Percentiles rank a stretch among this genome's conserved stretches.
phyloP scores from a whole-genome alignment of 2,888 invertebrate species.

The Aricia artaxerxes region DNA sequence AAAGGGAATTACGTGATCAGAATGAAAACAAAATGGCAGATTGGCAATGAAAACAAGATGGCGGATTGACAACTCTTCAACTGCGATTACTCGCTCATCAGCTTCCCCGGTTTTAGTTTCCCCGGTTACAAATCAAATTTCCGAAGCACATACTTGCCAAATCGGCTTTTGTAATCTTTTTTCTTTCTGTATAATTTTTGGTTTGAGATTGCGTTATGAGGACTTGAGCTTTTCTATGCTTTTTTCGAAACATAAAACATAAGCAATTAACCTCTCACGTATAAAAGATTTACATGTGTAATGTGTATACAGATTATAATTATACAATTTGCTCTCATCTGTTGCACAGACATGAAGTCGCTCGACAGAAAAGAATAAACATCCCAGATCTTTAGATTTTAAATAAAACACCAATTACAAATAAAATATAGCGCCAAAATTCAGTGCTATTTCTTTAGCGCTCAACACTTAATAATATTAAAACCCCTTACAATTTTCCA shows the following conservation, averaged over 20 bases:
- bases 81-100: slow-evolving; percentile 38
- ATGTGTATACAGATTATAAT: too few species aligned
- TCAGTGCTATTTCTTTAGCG: neutral
- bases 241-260: too few species aligned
- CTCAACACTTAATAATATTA: slow-evolving; percentile 9
- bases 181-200: neutral
- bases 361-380: too few species aligned
- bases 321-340: too few species aligned
- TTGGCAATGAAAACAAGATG: neutral
- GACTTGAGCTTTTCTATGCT: neutral
- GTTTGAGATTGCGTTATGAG: neutral
- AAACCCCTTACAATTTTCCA: slow-evolving; percentile 18
- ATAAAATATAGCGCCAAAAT: neutral
- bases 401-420: too few species aligned
- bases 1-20: slow-evolving; percentile 25
- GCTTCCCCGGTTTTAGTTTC: slow-evolving; percentile 42
- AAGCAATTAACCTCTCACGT: too few species aligned
- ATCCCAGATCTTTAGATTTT: too few species aligned
- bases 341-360: too few species aligned
- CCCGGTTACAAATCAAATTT: slow-evolving; percentile 45
- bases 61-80: slow-evolving; percentile 37
- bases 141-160: slow-evolving; percentile 29
- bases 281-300: too few species aligned
- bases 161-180: neutral
- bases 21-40: neutral